Evolutionary conservation across 2,888 invertebrate species (phyloP).

Genomic region (Hemaris fuciformis): DNA sequence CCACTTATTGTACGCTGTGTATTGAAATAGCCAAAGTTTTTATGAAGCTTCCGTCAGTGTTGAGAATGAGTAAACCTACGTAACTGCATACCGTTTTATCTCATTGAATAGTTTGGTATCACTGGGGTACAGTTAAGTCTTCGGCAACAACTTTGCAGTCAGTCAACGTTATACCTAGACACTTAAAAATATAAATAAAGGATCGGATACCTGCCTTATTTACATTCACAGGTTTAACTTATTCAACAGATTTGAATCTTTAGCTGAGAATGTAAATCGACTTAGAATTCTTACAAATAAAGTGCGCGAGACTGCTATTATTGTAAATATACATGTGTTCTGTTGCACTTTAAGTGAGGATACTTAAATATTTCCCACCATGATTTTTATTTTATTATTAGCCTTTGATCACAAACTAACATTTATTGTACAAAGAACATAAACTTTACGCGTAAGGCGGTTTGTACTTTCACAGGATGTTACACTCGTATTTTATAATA

Average conservation of each 20-base stretch:
- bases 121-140: slow-evolving; percentile 41
- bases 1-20: neutral
- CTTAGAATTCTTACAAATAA: slow-evolving; percentile 49
- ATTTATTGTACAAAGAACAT: too few species aligned
- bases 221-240: slow-evolving; percentile 57
- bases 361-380: neutral
- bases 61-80: neutral
- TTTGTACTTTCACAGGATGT: too few species aligned
- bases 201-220: slow-evolving; percentile 50
- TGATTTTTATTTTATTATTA: neutral
- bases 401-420: neutral
- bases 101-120: slow-evolving; percentile 40
- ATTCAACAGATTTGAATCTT: slow-evolving; percentile 57
- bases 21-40: neutral
- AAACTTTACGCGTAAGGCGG: neutral
- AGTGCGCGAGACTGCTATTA: slow-evolving; percentile 40
- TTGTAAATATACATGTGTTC: neutral
- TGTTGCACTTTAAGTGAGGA: neutral
- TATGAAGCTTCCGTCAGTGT: neutral
- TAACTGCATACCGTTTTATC: slow-evolving; percentile 40
- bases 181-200: slow-evolving; percentile 41
- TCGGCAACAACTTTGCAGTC: slow-evolving; percentile 49
- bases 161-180: slow-evolving; percentile 47
- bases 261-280: slow-evolving; percentile 53
- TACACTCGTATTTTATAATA: too few species aligned